Evolutionary conservation across 2,113 vertebrate genomes (phyloP), one percentile per base, ranked within the genome.

Genomic region (Puma concolor): DNA sequence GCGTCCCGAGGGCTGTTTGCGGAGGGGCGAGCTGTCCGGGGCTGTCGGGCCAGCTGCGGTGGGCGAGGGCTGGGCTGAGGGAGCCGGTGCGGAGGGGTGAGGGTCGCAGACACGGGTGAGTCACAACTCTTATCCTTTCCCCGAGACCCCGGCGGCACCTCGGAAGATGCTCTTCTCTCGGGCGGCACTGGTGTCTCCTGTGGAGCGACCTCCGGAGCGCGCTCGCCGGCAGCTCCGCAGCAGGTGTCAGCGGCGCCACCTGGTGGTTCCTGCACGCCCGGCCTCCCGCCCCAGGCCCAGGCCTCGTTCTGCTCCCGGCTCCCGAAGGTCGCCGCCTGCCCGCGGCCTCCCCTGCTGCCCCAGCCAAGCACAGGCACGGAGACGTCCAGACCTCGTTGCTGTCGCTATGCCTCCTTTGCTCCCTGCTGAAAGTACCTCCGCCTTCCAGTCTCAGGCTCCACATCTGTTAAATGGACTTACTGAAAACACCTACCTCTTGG

Each of bases 11-110:
- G 11, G 31, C 29, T 29, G 10, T 5, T 25, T 69, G 36, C 64
- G 66, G 14, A 27, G 79, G 21, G 99, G 99, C 94, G 97, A 99
- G 15, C 98, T 99, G 31, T 91, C 97, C 50, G 48, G 1, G 76
- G 57, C 95, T 97, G 0, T 98, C 98, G 0, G 99, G 99, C 90
- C 99, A 33, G 29, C 50, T 4, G 7, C 1, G 0, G 0, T 48
- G 6, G 10, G 25, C 12, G 31, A 48, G 9, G 16, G 6, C 2
- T 13, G 60, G 36, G 29, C 11, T 54, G 67, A 31, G 66, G 27
- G 38, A 50, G 48, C 14, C 3, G 11, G 8, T 41, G 8, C 1
- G 0, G 69, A 33, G 25, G 0, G 57, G 69, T 15, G n/a, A 2
- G 6, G 14, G 71, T 57, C 21, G 27, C 16, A 9, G 89, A 11